Conservation (phyloP, 2,113 vertebrate genomes). For the Lucifuga dentata region DNA sequence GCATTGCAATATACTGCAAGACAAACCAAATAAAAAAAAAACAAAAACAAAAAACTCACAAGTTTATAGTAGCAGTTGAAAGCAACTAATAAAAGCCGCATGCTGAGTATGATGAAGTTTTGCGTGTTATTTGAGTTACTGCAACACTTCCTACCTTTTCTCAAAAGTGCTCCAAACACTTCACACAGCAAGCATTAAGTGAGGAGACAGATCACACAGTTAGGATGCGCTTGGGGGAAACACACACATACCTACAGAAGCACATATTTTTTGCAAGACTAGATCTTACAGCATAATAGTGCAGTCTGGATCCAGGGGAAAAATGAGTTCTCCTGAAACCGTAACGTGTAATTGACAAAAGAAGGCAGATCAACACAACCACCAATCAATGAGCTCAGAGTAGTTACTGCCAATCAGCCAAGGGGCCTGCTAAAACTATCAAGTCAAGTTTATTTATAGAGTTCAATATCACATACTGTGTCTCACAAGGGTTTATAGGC, state of each 20-base stretch:
- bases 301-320: conserved; percentile 72
- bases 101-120: conserved; percentile 44
- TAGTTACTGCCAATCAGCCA: conserved; percentile 28
- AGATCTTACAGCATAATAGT: conserved; percentile 82
- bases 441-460: background rate
- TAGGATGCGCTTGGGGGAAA: conserved; percentile 55
- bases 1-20: background rate
- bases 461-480: too few species aligned
- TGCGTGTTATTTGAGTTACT: conserved; percentile 54
- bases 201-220: conserved; percentile 81
- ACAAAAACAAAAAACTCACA: conserved; percentile 11
- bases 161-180: conserved; percentile 86
- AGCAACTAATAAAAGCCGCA: conserved; percentile 51
- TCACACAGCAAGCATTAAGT: conserved; percentile 82
- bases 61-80: conserved; percentile 5
- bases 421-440: background rate
- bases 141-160: conserved; percentile 82
- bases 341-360: conserved; percentile 60
- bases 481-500: too few species aligned
- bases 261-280: conserved; percentile 83
- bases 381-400: conserved; percentile 42
- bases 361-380: conserved; percentile 24
- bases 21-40: conserved; percentile 7
- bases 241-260: conserved; percentile 82
- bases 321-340: conserved; percentile 76